Percentiles rank a stretch among this genome's conserved stretches.
phyloP scores from a whole-genome alignment of 1,140 invertebrate species.

The Panagrolaimus sp. region DNA sequence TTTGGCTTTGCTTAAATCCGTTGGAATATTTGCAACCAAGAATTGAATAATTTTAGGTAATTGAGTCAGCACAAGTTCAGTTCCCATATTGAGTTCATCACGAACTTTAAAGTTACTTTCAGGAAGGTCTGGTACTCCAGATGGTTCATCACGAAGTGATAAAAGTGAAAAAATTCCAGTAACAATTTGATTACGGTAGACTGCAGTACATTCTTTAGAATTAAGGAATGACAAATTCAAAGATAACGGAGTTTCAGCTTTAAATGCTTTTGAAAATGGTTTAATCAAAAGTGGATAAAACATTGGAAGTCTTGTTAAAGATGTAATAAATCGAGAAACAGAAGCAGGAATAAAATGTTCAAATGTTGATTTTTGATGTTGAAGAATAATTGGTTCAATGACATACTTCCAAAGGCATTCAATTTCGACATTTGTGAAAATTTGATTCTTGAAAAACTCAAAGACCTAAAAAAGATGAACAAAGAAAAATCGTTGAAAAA shows the following conservation, averaged over 20 bases:
- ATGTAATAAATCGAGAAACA: too few species aligned
- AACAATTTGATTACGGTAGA: neutral
- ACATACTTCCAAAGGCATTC: slow-evolving; percentile 7
- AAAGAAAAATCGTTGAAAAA: too few species aligned
- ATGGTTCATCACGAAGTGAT: neutral
- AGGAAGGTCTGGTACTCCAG: neutral
- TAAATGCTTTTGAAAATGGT: neutral
- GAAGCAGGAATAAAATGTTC: too few species aligned
- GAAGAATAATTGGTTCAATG: slow-evolving; percentile 16
- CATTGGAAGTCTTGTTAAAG: neutral
- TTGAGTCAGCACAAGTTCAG: neutral
- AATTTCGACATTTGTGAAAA: neutral
- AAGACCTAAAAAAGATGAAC: slow-evolving; percentile 12
- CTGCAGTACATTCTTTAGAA: neutral
- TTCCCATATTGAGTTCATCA: slow-evolving; percentile 10
- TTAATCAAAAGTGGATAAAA: slow-evolving; percentile 4
- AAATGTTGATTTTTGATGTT: too few species aligned
- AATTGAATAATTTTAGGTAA: slow-evolving; percentile 20
- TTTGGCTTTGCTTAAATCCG: slow-evolving; percentile 11
- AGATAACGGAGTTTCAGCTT: neutral
- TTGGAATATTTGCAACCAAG: slow-evolving; percentile 18
- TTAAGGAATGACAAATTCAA: neutral
- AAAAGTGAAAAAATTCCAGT: neutral
- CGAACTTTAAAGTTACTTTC: neutral
- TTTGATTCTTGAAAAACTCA: slow-evolving; percentile 14